phyloP scores from a whole-genome alignment of 2,888 invertebrate genomes.

The Amblyjoppa proteus region DNA sequence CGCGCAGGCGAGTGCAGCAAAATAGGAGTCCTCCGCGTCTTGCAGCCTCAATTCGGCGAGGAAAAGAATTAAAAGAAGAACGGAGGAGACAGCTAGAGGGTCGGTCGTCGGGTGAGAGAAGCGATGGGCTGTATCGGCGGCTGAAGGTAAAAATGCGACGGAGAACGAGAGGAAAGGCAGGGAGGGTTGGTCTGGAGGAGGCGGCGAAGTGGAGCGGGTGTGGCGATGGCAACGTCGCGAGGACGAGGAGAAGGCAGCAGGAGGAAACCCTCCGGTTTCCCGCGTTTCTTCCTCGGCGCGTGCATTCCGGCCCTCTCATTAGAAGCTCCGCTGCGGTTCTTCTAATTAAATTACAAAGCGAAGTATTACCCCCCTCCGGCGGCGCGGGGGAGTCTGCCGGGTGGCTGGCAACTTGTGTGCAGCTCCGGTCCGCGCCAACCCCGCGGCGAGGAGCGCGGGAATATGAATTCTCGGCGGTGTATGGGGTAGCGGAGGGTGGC shows the following conservation, averaged over 20 bases:
- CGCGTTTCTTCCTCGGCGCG: constrained; percentile 38
- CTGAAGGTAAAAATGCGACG: constrained; percentile 26
- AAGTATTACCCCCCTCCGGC: constrained; percentile 53
- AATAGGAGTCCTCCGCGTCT: not conserved
- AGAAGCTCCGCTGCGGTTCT: constrained; percentile 70
- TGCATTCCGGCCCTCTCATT: constrained; percentile 70
- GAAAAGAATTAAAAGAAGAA: not conserved
- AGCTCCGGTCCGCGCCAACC: constrained; percentile 33
- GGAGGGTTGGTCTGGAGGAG: not conserved
- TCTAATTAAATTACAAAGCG: constrained; percentile 75
- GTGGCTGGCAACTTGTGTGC: constrained; percentile 38
- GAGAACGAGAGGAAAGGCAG: constrained; percentile 10
- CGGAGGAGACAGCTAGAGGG: not conserved
- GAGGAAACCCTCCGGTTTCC: constrained; percentile 43
- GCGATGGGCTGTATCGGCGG: not conserved
- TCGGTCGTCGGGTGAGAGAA: not conserved
- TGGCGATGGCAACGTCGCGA: constrained; percentile 7
- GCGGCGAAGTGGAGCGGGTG: constrained; percentile 11
- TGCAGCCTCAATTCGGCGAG: not conserved
- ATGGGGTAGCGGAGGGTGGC: constrained; percentile 34
- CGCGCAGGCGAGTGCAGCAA: not conserved
- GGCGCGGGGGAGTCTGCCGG: constrained; percentile 7
- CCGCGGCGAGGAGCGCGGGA: constrained; percentile 42
- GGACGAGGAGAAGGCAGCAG: constrained; percentile 36
- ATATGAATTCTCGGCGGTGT: constrained; percentile 47